These are phyloP conservation scores for Meriones psammophilus DNA, from an alignment of 2,797 vertebrate genomes.

Conservation along the genomic window DNA sequence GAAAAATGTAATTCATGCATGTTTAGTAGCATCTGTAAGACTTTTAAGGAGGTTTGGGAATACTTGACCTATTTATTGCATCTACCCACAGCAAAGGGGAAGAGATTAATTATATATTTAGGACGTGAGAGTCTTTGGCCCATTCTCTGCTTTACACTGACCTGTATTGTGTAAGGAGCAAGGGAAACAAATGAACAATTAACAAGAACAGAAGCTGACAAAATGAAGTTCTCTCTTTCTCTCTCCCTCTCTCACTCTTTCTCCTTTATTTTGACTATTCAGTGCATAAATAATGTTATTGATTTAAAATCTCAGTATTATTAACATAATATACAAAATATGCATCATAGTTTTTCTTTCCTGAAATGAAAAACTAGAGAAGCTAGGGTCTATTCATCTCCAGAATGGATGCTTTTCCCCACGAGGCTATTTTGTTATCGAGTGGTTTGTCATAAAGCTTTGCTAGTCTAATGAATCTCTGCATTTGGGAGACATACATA, in stretches of 20 bases:
- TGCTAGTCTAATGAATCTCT: constrained; percentile 6
- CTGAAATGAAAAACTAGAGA: not conserved
- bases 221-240: not conserved
- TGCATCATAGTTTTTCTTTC: not conserved
- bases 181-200: not conserved
- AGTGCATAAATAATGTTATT: not conserved
- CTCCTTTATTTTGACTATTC: not conserved
- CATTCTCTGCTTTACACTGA: not conserved
- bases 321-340: not conserved
- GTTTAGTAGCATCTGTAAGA: too few species aligned
- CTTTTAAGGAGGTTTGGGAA: not conserved
- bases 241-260: not conserved
- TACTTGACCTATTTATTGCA: not conserved
- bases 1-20: not conserved
- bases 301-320: not conserved
- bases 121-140: too few species aligned
- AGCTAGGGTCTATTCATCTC: not conserved
- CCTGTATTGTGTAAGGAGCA: not conserved
- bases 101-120: too few species aligned
- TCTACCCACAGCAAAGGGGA: not conserved
- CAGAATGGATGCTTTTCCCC: not conserved
- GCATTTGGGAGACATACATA: not conserved
- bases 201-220: not conserved
- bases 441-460: not conserved
- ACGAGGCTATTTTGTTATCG: not conserved